Evolutionary conservation across 2,113 vertebrate genomes (phyloP).

Genomic region (Leiothrix lutea): DNA sequence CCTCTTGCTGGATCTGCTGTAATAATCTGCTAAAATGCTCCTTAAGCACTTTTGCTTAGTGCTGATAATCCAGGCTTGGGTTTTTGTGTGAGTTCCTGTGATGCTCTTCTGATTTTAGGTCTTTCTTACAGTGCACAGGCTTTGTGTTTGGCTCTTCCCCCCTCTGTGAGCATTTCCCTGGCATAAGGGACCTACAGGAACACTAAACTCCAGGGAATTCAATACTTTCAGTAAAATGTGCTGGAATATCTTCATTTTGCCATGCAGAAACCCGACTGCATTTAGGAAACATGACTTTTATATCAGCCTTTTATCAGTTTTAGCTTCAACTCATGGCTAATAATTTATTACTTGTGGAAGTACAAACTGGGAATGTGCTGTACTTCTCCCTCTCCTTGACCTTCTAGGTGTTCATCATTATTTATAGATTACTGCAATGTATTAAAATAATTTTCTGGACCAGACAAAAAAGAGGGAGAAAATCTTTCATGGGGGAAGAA

Average conservation of each 20-base stretch:
- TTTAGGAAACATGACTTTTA: not conserved
- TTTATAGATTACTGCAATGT: not conserved
- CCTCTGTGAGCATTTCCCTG: not conserved
- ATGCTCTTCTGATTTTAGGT: not conserved
- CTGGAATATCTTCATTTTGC: not conserved
- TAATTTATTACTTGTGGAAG: not conserved
- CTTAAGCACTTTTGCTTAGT: not conserved
- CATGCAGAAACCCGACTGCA: not conserved
- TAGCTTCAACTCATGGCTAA: not conserved
- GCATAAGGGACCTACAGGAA: not conserved
- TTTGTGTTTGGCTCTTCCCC: not conserved
- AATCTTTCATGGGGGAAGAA: not conserved
- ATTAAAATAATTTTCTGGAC: not conserved
- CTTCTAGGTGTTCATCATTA: not conserved
- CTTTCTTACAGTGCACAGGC: not conserved
- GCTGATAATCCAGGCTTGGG: not conserved
- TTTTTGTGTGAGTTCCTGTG: not conserved
- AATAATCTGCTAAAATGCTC: not conserved
- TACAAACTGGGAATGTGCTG: not conserved
- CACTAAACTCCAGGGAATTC: not conserved
- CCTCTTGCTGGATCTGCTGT: not conserved
- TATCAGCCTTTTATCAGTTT: not conserved
- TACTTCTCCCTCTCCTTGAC: conserved; percentile 5
- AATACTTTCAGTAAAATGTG: not conserved
- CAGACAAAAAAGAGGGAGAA: not conserved